Evolutionary conservation across 2,113 vertebrate species (phyloP), one percentile per base, ranked within the genome.

Genomic region (Catagonus wagneri): DNA sequence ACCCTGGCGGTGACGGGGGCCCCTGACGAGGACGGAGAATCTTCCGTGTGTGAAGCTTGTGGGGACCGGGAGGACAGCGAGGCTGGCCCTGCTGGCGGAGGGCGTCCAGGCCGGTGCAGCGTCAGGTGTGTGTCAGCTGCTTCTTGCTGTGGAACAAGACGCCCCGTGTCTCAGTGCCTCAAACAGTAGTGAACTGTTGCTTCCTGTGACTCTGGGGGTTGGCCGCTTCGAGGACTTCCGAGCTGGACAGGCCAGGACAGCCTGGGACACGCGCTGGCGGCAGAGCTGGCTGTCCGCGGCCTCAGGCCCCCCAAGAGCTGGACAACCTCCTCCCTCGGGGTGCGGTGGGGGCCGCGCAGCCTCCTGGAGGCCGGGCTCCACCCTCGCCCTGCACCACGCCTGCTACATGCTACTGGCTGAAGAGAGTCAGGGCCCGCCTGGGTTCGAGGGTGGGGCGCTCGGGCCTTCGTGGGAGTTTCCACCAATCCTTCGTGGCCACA

Each of bases 131-230:
- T 6, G 3, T 39, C 25, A 19, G 27, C 3, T 16, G 23, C 20
- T 22, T 27, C 22, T 44, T 44, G 50, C 93, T 23, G 50, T 0
- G 0, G 11, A 44, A 72, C 66, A 52, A 80, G 39, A 29, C 56
- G 36, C n/a, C 39, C 58, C 44, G 7, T 3, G 25, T 14, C 58
- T n/a, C 60, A 39, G 80, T 3, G 69, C 25, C 32, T 54, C n/a
- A 3, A 2, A 56, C n/a, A 1, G 32, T 0, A 39, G 69, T 0
- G 16, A 22, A 15, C 3, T 54, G 20, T 20, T 17, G 0, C 10
- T 54, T 54, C 69, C 39, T 34, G 1, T 17, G 19, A n/a, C n/a
- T n/a, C 63, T 66, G 34, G 1, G 25, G 5, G 10, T 58, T 39
- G 50, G 19, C 63, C 29, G n/a, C 54, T 68, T 78, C 50, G 32